phyloP scores from a whole-genome alignment of 2,797 vertebrate genomes.

The Hyperoplus lanceolatus region DNA sequence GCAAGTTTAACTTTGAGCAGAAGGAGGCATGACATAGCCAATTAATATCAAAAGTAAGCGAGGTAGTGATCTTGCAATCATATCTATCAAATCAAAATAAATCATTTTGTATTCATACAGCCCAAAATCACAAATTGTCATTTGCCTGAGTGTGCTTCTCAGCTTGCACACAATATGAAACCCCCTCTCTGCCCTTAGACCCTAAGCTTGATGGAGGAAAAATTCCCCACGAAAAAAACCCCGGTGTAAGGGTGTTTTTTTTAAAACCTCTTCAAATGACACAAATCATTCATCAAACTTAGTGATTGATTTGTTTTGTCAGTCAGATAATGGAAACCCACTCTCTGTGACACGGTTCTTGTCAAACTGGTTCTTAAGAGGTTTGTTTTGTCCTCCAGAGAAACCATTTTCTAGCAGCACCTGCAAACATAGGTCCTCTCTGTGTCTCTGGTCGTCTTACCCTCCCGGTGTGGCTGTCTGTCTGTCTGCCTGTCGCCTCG shows the following conservation, averaged over 20 bases:
- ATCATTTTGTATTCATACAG: too few relatives aligned
- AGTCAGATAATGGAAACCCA: not conserved
- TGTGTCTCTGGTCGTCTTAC: not conserved
- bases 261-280: not conserved
- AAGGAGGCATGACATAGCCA: not conserved
- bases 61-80: too few relatives aligned
- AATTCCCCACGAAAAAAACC: too few relatives aligned
- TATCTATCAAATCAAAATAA: too few relatives aligned
- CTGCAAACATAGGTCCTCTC: not conserved
- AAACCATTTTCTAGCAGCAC: not conserved
- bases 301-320: not conserved
- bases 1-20: not conserved
- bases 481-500: constrained; percentile 17
- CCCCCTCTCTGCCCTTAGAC: too few relatives aligned
- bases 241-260: too few relatives aligned
- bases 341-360: not conserved
- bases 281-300: not conserved
- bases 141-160: too few relatives aligned
- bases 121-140: too few relatives aligned
- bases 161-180: too few relatives aligned
- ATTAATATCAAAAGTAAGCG: not conserved
- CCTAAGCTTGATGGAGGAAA: too few relatives aligned
- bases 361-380: not conserved
- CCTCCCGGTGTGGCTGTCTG: constrained; percentile 20
- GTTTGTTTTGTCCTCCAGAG: constrained; percentile 12